Conservation (phyloP, 2,113 vertebrate species). For the Tyrannus savana region DNA sequence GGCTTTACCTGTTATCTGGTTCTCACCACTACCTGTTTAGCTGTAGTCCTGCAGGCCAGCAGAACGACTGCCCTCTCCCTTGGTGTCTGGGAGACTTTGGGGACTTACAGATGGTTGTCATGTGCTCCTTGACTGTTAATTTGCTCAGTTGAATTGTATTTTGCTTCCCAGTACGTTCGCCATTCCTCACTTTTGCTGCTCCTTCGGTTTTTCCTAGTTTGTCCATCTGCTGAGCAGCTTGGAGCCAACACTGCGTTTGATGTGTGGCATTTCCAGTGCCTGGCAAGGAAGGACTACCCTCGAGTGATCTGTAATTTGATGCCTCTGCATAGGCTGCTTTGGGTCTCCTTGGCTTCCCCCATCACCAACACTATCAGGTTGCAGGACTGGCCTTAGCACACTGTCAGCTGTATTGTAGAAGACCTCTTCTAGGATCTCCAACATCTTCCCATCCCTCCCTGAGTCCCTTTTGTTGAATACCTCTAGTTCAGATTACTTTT, state of each 20-base stretch:
- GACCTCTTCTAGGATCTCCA: slow-evolving; percentile 12
- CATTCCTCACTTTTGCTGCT: background rate
- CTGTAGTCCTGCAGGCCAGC: background rate
- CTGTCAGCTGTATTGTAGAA: slow-evolving; percentile 5
- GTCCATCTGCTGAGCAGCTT: background rate
- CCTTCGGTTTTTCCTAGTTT: background rate
- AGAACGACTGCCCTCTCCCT: background rate
- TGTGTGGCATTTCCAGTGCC: background rate
- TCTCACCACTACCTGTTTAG: background rate
- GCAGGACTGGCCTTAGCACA: background rate
- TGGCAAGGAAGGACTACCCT: slow-evolving; percentile 5
- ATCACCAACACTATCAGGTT: background rate
- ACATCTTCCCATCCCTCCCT: background rate
- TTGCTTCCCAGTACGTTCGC: background rate
- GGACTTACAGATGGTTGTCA: background rate
- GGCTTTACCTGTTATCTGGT: background rate
- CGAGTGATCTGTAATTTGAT: slow-evolving; percentile 4
- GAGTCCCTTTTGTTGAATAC: background rate
- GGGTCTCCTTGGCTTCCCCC: slow-evolving; percentile 52
- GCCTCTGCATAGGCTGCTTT: background rate
- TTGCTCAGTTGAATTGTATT: background rate
- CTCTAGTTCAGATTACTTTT: background rate
- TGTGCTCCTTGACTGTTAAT: background rate
- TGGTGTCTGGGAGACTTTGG: background rate
- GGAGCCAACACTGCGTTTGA: background rate